These are phyloP conservation scores for Pachycephus smyrnensis DNA, from an alignment of 2,888 invertebrate genomes.

Conservation along the genomic window DNA sequence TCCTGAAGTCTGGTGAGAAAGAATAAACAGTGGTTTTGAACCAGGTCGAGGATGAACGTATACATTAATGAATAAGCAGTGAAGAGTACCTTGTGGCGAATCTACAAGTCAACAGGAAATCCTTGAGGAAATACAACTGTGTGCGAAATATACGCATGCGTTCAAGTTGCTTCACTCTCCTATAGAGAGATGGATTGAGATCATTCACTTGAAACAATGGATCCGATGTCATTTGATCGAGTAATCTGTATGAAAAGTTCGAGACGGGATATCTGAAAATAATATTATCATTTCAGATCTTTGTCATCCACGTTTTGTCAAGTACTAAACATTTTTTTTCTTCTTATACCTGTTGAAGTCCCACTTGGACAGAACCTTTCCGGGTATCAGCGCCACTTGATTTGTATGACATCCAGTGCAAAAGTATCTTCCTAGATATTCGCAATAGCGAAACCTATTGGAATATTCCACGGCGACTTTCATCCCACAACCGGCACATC, in stretches of 20 bases:
- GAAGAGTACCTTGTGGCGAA: constrained; percentile 72
- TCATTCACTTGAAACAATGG: constrained; percentile 82
- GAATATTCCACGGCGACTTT: constrained; percentile 79
- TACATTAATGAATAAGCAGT: not conserved
- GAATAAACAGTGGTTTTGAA: constrained; percentile 25
- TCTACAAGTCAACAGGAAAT: constrained; percentile 79
- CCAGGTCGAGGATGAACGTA: not conserved
- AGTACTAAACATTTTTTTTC: not conserved
- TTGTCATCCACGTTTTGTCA: not conserved
- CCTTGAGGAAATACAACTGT: constrained; percentile 78
- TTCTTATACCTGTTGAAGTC: constrained; percentile 71
- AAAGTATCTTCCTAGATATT: constrained; percentile 86
- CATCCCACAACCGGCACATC: constrained; percentile 89
- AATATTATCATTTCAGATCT: not conserved
- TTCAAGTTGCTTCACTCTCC: constrained; percentile 73
- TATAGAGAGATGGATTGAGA: constrained; percentile 76
- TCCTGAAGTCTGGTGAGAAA: constrained; percentile 69
- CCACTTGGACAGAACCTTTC: constrained; percentile 75
- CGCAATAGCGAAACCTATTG: constrained; percentile 82
- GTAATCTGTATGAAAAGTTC: constrained; percentile 80
- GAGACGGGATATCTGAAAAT: constrained; percentile 81
- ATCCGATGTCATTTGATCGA: constrained; percentile 82
- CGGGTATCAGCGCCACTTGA: constrained; percentile 79
- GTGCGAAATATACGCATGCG: constrained; percentile 73
- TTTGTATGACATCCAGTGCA: constrained; percentile 89